A percentile compares a stretch with the other conserved stretches of the same genome.
Conservation (phyloP, 2,797 vertebrate genomes). For the Enteromius unitaeniatus region DNA sequence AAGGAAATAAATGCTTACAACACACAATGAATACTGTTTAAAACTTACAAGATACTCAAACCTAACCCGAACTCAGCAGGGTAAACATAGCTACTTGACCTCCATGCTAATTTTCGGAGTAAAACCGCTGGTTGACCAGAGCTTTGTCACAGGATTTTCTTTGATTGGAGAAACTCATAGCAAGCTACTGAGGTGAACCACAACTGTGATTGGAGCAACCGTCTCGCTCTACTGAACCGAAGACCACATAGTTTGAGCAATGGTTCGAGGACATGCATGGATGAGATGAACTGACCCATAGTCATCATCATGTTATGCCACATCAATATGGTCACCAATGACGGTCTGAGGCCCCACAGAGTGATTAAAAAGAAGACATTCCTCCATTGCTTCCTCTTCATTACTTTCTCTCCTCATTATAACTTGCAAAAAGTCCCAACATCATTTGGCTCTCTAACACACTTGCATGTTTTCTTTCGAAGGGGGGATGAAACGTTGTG, state of each 20-base stretch:
- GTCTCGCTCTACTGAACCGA: constrained; percentile 46
- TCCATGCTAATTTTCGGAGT: neutral
- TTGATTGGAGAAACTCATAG: constrained; percentile 34
- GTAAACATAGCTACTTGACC: constrained; percentile 15
- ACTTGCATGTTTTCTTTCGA: constrained; percentile 47
- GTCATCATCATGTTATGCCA: constrained; percentile 37
- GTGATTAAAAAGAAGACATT: constrained; percentile 35
- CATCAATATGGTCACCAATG: constrained; percentile 46
- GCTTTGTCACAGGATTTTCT: constrained; percentile 20
- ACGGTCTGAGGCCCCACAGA: constrained; percentile 19
- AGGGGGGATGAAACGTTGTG: constrained; percentile 66
- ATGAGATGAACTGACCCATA: constrained; percentile 40
- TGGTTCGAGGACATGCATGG: constrained; percentile 33
- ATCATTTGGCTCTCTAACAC: constrained; percentile 49
- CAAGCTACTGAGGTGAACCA: constrained; percentile 36
- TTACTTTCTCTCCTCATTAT: constrained; percentile 42
- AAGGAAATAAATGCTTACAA: constrained; percentile 6
- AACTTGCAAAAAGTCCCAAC: constrained; percentile 41
- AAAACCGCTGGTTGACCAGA: constrained; percentile 16
- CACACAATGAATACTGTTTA: neutral
- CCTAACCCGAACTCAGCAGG: neutral
- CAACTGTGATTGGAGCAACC: constrained; percentile 34
- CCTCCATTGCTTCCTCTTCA: constrained; percentile 7
- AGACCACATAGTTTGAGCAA: constrained; percentile 37
- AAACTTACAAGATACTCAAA: constrained; percentile 8